phyloP scores from a whole-genome alignment of 2,113 vertebrate genomes.

The Equus quagga region DNA sequence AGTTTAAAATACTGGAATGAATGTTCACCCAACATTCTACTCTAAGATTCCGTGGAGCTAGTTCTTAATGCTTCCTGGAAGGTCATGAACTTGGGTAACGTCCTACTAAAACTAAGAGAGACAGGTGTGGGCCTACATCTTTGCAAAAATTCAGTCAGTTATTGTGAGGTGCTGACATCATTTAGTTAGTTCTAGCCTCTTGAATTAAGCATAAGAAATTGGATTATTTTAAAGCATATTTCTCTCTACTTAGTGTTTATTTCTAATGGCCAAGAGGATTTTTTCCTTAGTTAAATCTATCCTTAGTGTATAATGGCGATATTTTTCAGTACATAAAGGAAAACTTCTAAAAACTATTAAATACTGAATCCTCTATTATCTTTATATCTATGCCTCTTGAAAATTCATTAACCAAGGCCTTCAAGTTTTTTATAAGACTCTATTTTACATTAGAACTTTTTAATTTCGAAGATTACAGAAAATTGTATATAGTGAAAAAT shows the following conservation, averaged over 20 bases:
- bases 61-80: background rate
- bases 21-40: background rate
- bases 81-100: background rate
- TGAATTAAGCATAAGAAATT: slow-evolving; percentile 52
- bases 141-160: background rate
- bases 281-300: slow-evolving; percentile 28
- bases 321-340: slow-evolving; percentile 39
- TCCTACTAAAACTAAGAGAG: background rate
- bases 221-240: slow-evolving; percentile 27
- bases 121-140: background rate
- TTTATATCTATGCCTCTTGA: background rate
- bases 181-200: slow-evolving; percentile 27
- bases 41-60: background rate
- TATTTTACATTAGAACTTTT: slow-evolving; percentile 16
- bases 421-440: background rate
- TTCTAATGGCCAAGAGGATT: slow-evolving; percentile 23
- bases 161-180: slow-evolving; percentile 14
- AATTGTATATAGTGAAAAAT: slow-evolving; percentile 7
- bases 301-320: background rate
- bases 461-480: slow-evolving; percentile 1
- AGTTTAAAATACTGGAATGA: background rate
- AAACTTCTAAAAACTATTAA: slow-evolving; percentile 31
- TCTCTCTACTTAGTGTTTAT: slow-evolving; percentile 40
- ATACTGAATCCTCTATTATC: background rate
- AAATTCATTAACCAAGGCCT: background rate